Conservation (phyloP, 2,113 vertebrate genomes). For the Calonectris borealis region DNA sequence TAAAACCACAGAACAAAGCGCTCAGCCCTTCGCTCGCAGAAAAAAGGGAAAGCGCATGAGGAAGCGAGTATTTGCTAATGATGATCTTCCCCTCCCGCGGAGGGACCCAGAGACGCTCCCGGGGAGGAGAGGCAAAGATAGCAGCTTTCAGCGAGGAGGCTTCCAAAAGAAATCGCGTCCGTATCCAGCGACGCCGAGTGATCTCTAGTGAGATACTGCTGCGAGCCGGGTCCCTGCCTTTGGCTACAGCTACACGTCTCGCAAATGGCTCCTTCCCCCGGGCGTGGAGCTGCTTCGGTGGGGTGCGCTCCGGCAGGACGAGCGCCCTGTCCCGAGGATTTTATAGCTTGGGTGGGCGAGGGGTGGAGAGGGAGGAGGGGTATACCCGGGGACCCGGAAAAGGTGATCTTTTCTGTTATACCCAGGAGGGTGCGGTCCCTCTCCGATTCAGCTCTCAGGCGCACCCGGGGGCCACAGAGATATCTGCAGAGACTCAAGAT, state of each 20-base stretch:
- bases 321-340: neutral
- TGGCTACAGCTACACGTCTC: neutral
- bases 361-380: accelerated
- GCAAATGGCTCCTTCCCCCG: accelerated
- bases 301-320: accelerated
- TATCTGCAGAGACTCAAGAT: neutral
- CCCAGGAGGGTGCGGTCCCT: accelerated
- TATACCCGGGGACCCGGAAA: accelerated
- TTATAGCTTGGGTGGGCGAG: neutral
- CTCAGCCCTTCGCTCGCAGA: neutral
- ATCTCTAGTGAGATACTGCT: neutral
- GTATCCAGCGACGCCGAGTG: neutral
- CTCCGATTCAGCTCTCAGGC: neutral
- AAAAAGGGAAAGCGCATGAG: too few species aligned
- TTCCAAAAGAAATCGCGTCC: neutral
- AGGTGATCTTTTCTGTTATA: neutral
- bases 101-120: neutral
- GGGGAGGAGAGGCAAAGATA: neutral
- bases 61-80: neutral
- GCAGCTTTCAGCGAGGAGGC: neutral
- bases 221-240: neutral
- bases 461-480: neutral
- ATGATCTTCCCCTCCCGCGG: neutral
- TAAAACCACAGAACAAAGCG: neutral
- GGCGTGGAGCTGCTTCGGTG: accelerated